These are phyloP conservation scores for Aphis gossypii DNA, from an alignment of 1,140 invertebrate species.

Conservation along the genomic window DNA sequence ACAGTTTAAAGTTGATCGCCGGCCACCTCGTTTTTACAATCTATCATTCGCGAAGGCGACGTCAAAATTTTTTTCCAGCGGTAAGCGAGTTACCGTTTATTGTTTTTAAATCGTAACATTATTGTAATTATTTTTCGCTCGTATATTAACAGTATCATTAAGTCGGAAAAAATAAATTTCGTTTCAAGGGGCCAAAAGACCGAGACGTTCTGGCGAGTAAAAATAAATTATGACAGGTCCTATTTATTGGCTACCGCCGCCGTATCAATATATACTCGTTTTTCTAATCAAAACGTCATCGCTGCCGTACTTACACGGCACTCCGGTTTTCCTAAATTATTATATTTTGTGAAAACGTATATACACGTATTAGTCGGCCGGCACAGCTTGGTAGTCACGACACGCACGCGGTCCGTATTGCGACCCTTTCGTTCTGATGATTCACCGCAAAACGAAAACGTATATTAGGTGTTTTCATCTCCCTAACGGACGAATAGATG, in stretches of 20 bases:
- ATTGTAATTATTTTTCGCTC: neutral
- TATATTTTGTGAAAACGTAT: too few relatives aligned
- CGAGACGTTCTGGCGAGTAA: neutral
- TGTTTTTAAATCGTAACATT: neutral
- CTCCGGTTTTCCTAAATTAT: too few relatives aligned
- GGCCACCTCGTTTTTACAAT: too few relatives aligned
- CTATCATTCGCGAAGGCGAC: too few relatives aligned
- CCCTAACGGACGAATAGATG: neutral
- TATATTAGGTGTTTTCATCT: neutral
- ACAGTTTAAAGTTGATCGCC: too few relatives aligned
- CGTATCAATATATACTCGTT: neutral
- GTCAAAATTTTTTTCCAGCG: neutral
- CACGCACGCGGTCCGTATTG: neutral
- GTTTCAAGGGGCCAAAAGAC: neutral
- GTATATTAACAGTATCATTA: neutral
- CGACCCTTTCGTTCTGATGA: neutral
- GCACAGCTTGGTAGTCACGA: too few relatives aligned
- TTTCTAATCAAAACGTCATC: neutral
- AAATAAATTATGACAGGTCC: too few relatives aligned
- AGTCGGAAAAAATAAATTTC: neutral
- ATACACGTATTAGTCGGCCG: too few relatives aligned
- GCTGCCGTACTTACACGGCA: too few relatives aligned
- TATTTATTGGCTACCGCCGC: too few relatives aligned
- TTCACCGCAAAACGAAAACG: neutral
- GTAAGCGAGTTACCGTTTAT: neutral